Conservation (phyloP, 1,140 invertebrate genomes). For the Akabosia matsudoensis region DNA sequence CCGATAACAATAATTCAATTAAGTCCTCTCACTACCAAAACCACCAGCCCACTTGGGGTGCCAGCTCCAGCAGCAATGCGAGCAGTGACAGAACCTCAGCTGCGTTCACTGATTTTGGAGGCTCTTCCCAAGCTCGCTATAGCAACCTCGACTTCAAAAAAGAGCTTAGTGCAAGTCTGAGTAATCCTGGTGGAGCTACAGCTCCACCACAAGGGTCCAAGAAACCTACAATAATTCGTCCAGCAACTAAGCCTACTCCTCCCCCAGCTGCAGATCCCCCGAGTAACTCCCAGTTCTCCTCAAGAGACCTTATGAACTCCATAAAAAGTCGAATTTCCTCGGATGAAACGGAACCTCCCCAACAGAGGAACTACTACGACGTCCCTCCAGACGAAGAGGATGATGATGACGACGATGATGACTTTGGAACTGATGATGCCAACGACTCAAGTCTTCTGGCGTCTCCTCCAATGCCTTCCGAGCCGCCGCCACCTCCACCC, state of each 20-base stretch:
- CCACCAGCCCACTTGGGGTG: background rate
- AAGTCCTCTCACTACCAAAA: conserved; percentile 1
- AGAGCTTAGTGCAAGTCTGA: conserved; percentile 16
- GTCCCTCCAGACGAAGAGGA: conserved; percentile 36
- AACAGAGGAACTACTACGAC: conserved; percentile 41
- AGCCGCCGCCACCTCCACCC: conserved; percentile 69
- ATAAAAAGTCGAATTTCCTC: background rate
- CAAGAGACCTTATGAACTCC: background rate
- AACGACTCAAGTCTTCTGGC: background rate
- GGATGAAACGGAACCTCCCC: background rate
- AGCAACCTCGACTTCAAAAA: conserved; percentile 19
- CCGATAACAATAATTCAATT: conserved; percentile 4
- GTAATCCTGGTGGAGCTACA: conserved; percentile 22
- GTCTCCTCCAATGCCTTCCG: conserved; percentile 72
- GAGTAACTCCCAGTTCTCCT: background rate
- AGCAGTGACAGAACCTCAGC: conserved; percentile 1
- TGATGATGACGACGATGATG: conserved; percentile 27
- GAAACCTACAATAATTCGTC: background rate
- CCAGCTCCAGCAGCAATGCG: conserved; percentile 10
- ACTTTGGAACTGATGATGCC: too few relatives aligned
- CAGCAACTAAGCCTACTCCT: background rate
- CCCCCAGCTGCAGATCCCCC: background rate
- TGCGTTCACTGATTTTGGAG: background rate
- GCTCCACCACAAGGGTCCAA: conserved; percentile 36
- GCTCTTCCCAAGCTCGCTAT: conserved; percentile 6